Conservation (phyloP, 2,797 vertebrate genomes). For the Enteromius trimaculatus region DNA sequence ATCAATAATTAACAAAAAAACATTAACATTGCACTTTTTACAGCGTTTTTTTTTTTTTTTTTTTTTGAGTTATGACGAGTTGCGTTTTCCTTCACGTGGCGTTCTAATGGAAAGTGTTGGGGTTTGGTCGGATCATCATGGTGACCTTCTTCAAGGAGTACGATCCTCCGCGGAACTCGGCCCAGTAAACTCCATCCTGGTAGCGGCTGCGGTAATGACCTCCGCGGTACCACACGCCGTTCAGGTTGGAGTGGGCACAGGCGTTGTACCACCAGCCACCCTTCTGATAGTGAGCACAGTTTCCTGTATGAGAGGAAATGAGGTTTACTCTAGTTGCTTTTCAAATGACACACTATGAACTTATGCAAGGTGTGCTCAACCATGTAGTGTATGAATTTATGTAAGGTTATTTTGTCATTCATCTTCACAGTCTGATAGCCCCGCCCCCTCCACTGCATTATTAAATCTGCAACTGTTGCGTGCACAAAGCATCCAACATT, state of each 20-base stretch:
- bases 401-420: background rate
- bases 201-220: constrained; percentile 97
- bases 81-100: constrained; percentile 11
- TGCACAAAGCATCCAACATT: background rate
- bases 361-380: background rate
- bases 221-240: constrained; percentile 96
- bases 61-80: background rate
- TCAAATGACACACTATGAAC: background rate
- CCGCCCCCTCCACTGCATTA: no score
- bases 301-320: constrained; percentile 77
- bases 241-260: constrained; percentile 96
- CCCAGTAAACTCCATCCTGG: constrained; percentile 98
- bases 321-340: background rate
- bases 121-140: constrained; percentile 91
- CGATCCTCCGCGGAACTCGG: constrained; percentile 95
- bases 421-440: background rate
- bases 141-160: constrained; percentile 91
- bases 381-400: background rate
- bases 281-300: constrained; percentile 98
- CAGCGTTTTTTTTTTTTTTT: no score
- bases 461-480: background rate
- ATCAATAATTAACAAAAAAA: constrained; percentile 12
- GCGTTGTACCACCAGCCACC: constrained; percentile 99
- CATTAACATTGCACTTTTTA: constrained; percentile 48
- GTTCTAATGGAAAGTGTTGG: constrained; percentile 85